These are phyloP conservation scores for Listrodromus nycthemerus DNA, from an alignment of 2,888 invertebrate genomes.

Conservation along the genomic window DNA sequence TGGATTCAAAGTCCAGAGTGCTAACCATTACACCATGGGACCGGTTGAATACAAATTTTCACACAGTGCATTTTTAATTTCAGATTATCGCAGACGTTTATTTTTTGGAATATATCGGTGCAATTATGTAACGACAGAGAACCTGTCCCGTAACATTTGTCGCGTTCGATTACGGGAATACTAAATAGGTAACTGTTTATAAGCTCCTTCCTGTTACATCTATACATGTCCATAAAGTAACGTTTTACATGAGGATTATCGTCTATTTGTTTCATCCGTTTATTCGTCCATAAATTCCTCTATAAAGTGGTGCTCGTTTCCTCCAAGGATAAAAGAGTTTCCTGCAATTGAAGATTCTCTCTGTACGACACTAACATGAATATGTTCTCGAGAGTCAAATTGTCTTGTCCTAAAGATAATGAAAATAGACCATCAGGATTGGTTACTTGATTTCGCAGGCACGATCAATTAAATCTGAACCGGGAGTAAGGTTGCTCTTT, in stretches of 20 bases:
- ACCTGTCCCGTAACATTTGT: neutral
- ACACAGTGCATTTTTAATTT: conserved; percentile 26
- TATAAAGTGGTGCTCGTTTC: too few species aligned
- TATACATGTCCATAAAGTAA: neutral
- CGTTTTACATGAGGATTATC: neutral
- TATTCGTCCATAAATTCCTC: too few species aligned
- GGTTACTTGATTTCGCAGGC: neutral
- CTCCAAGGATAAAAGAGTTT: too few species aligned
- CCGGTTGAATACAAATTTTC: conserved; percentile 77
- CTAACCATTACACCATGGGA: conserved; percentile 92
- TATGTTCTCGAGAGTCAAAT: too few species aligned
- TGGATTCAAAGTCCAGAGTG: conserved; percentile 93
- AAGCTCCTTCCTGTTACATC: neutral
- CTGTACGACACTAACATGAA: too few species aligned
- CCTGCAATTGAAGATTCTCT: too few species aligned
- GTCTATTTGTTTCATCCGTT: neutral
- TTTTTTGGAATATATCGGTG: neutral
- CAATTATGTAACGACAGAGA: neutral
- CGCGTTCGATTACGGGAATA: neutral
- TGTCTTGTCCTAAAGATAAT: neutral
- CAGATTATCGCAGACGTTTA: neutral
- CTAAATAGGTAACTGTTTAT: neutral
- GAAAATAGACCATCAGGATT: neutral
- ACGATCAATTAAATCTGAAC: neutral
- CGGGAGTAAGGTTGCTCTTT: neutral